phyloP scores from a whole-genome alignment of 2,888 invertebrate genomes.

The Callyntrura sp. region DNA sequence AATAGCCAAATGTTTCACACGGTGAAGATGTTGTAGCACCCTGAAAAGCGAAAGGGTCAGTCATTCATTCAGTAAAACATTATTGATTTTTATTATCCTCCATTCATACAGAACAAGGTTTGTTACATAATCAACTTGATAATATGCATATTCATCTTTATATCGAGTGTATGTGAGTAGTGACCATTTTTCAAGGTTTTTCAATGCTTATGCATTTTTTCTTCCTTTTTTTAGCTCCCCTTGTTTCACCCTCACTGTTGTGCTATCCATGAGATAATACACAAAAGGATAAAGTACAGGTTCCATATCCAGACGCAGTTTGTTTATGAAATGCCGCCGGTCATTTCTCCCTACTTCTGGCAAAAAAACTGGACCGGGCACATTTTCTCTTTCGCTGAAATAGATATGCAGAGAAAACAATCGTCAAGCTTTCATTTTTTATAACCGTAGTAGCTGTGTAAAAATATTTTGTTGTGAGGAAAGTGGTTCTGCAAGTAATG shows the following conservation, averaged over 20 bases:
- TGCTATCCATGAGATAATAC: background rate
- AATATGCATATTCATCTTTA: background rate
- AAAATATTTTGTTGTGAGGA: background rate
- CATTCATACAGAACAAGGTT: conserved; percentile 13
- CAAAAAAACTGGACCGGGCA: conserved; percentile 15
- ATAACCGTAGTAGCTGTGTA: too few species aligned
- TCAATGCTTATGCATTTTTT: background rate
- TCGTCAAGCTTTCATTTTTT: background rate
- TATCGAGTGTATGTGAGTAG: background rate
- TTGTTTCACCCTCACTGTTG: background rate
- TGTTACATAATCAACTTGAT: conserved; percentile 8
- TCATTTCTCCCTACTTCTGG: background rate
- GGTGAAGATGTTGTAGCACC: background rate
- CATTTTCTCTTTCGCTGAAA: background rate
- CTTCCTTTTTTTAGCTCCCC: background rate
- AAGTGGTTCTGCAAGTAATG: conserved; percentile 54
- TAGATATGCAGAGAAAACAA: background rate
- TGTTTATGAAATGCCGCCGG: conserved; percentile 33
- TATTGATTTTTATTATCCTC: conserved; percentile 31
- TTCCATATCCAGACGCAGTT: conserved; percentile 17
- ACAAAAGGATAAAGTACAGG: conserved; percentile 31
- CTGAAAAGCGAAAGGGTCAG: background rate
- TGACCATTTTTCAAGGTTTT: conserved; percentile 1
- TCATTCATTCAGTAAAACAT: background rate
- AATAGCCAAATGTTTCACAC: conserved; percentile 9